Conservation (phyloP, 2,888 invertebrate genomes). For the Morpho helenor region DNA sequence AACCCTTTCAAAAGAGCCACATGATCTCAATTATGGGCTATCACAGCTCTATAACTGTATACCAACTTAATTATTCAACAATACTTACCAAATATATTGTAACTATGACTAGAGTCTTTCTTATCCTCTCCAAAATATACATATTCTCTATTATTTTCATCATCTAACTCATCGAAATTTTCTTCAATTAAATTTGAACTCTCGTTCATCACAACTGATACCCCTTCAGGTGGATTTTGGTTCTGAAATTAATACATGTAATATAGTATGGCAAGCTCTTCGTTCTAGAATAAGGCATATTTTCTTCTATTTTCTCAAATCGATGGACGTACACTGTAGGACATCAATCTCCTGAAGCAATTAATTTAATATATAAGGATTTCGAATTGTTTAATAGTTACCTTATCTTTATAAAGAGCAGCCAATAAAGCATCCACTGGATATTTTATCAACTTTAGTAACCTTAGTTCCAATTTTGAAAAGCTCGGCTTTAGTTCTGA, state of each 20-base stretch:
- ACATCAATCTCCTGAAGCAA: too few relatives aligned
- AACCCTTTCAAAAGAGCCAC: too few relatives aligned
- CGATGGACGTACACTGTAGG: too few relatives aligned
- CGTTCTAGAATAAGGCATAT: too few relatives aligned
- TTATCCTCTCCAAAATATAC: constrained; percentile 1
- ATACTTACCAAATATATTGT: background rate
- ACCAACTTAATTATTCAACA: too few relatives aligned
- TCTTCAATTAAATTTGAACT: background rate
- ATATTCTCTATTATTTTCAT: constrained; percentile 1
- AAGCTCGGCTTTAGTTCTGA: background rate
- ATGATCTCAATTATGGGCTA: too few relatives aligned
- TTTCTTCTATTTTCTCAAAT: too few relatives aligned
- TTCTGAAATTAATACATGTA: background rate
- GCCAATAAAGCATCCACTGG: background rate
- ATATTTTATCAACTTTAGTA: constrained; percentile 7
- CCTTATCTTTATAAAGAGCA: constrained; percentile 2
- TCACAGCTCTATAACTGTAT: too few relatives aligned
- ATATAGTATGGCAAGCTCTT: too few relatives aligned
- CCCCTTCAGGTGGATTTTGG: background rate
- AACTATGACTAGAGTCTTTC: background rate
- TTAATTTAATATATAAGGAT: too few relatives aligned
- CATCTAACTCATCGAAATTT: background rate
- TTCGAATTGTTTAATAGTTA: background rate
- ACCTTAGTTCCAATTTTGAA: constrained; percentile 2
- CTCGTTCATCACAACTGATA: background rate